Base-by-base conservation (phyloP, 2,113 vertebrate genomes). In the Synchiropus splendidus region DNA sequence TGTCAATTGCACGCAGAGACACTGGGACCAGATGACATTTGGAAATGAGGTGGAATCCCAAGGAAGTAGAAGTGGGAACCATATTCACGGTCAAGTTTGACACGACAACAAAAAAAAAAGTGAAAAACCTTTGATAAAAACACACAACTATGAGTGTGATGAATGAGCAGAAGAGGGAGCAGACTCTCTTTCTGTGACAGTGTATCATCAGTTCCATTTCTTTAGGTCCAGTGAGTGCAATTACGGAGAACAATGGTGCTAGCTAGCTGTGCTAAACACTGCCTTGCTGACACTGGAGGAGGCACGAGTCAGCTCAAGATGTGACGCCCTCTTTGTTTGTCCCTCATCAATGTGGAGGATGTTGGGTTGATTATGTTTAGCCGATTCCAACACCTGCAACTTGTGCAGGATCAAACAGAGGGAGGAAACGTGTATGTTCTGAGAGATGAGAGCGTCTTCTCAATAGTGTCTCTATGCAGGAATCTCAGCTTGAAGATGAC, bases 381-480 rank as follows among this genome's bases (percentile, higher is more conserved):
- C 70, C 79, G 64, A 70, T 81, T 79, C 79, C 63, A 82, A 60
- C 80, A 81, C 84, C 80, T 83, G 78, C 70, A 35, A 61, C 78
- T 80, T 84, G 39, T 31, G 35, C 62, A 54, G 51, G 68, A 45
- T 48, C 58, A 67, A 13, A 54, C 47, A 55, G 77, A 71, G 61
- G 70, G 61, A 50, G 51, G 48, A 27, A 27, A 27, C 21, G 4
- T 8, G 30, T 43, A 47, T 66, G 70, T 68, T n/a, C 58, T 58
- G 27, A 62, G 70, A 61, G 53, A 72, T 58, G 67, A 2, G 56
- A 67, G 69, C 62, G 57, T 72, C 69, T 61, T n/a, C 71, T 74
- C 77, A 72, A 83, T 79, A 83, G 84, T 80, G 36, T 72, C 50
- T 51, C 48, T 53, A 59, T 31, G 59, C 66, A 48, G 68, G 45